These are phyloP conservation scores for Parnassius apollo DNA, from an alignment of 2,888 invertebrate species.

Conservation along the genomic window DNA sequence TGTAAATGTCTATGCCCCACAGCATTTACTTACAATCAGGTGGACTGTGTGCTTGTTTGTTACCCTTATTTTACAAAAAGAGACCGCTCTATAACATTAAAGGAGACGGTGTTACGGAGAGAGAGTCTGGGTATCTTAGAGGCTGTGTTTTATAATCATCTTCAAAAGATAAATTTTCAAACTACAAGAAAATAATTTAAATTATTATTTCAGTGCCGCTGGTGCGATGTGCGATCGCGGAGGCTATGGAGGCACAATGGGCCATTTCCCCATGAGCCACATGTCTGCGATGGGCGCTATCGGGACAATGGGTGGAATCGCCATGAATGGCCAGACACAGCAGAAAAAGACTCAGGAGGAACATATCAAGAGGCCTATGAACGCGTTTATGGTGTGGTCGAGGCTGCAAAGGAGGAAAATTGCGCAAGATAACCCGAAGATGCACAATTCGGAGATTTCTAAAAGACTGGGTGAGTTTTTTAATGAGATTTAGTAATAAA, in stretches of 20 bases:
- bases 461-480: conserved; percentile 90
- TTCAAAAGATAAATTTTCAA: too few species aligned
- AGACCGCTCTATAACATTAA: too few species aligned
- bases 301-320: conserved; percentile 77
- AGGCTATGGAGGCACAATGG: conserved; percentile 83
- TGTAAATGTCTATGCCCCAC: too few species aligned
- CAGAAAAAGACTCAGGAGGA: conserved; percentile 86
- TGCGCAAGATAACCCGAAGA: conserved; percentile 98
- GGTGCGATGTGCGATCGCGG: conserved; percentile 87
- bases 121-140: too few species aligned
- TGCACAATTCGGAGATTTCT: conserved; percentile 98
- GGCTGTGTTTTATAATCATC: too few species aligned
- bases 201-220: conserved; percentile 78
- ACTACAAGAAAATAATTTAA: background rate
- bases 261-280: conserved; percentile 77
- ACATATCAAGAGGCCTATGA: conserved; percentile 98
- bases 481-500: background rate
- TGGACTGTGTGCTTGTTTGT: too few species aligned
- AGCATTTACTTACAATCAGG: too few species aligned
- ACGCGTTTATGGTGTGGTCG: conserved; percentile 99
- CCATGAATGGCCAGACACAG: conserved; percentile 79
- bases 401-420: conserved; percentile 95
- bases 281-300: conserved; percentile 81
- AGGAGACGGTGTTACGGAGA: too few species aligned
- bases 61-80: too few species aligned